Percentiles rank a stretch among this genome's conserved stretches.
Conservation (phyloP, 1,140 invertebrate species). For the Nomia melanderi region DNA sequence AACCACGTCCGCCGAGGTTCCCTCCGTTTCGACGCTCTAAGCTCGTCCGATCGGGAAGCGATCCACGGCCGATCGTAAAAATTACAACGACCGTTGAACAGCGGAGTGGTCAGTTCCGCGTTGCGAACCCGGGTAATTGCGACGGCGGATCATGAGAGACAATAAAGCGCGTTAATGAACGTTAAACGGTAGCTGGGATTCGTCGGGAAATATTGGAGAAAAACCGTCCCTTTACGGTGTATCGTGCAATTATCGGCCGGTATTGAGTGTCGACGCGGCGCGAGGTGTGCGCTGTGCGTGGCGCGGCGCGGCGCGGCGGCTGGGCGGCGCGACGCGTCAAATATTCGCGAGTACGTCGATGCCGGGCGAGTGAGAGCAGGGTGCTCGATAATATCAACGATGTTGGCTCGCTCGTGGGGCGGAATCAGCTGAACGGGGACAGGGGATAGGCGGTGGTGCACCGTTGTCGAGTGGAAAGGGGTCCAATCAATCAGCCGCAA, state of each 20-base stretch:
- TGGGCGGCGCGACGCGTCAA: slow-evolving; percentile 39
- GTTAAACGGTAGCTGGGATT: slow-evolving; percentile 13
- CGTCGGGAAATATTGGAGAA: slow-evolving; percentile 25
- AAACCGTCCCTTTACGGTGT: slow-evolving; percentile 32
- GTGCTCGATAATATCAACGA: slow-evolving; percentile 74
- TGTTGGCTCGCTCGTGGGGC: slow-evolving; percentile 67
- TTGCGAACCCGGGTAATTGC: slow-evolving; percentile 24
- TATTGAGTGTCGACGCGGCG: slow-evolving; percentile 39
- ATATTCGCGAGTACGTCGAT: slow-evolving; percentile 53
- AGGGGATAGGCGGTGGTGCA: slow-evolving; percentile 53
- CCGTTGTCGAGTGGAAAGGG: slow-evolving; percentile 74
- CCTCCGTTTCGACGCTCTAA: too few relatives aligned
- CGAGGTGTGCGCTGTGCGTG: too few relatives aligned
- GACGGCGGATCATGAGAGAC: slow-evolving; percentile 17
- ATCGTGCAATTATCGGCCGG: slow-evolving; percentile 56
- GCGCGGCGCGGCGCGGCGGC: neutral
- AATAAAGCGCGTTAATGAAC: slow-evolving; percentile 20
- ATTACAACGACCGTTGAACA: neutral
- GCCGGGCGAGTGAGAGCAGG: slow-evolving; percentile 22
- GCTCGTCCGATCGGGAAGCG: too few relatives aligned
- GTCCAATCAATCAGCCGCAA: slow-evolving; percentile 81
- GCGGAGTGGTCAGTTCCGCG: neutral
- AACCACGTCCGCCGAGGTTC: slow-evolving; percentile 2
- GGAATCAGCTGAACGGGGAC: slow-evolving; percentile 61
- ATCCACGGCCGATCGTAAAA: neutral